Conservation (phyloP, 1,140 invertebrate genomes). For the Marisa cornuarietis region DNA sequence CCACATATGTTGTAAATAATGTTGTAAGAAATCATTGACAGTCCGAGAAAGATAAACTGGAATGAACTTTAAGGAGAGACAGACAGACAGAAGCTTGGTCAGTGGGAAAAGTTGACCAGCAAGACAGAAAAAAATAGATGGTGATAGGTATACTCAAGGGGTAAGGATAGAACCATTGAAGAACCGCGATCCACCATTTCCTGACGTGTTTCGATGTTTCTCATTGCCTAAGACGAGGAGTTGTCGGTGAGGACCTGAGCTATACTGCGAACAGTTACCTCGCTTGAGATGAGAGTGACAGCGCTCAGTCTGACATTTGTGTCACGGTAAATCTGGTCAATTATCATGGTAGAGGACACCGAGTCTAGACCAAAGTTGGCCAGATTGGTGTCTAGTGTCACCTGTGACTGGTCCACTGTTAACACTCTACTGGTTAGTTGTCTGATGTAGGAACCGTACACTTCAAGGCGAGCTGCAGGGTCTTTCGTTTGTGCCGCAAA, state of each 20-base stretch:
- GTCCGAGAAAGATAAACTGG: no score
- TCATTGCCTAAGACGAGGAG: no score
- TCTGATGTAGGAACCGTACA: slow-evolving; percentile 8
- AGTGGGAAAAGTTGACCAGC: no score
- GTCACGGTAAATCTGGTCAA: slow-evolving; percentile 24
- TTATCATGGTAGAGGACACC: slow-evolving; percentile 31
- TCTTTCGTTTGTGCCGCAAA: background rate
- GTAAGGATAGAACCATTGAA: no score
- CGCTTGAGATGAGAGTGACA: slow-evolving; percentile 16
- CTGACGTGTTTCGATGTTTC: no score
- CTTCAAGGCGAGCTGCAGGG: slow-evolving; percentile 3
- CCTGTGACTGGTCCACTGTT: slow-evolving; percentile 3
- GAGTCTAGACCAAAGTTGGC: slow-evolving; percentile 32
- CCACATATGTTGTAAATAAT: no score
- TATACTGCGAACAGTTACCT: slow-evolving; percentile 6
- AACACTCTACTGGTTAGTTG: slow-evolving; percentile 15
- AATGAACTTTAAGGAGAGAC: no score
- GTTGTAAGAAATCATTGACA: no score
- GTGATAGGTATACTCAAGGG: no score
- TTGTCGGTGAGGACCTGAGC: background rate
- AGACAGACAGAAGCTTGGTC: no score
- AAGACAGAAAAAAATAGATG: no score
- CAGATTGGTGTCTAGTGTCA: slow-evolving; percentile 7
- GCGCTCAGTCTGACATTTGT: slow-evolving; percentile 14
- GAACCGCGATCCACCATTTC: no score